Conservation (phyloP, 2,888 invertebrate species). For the Caenorhabditis macrosperma region DNA sequence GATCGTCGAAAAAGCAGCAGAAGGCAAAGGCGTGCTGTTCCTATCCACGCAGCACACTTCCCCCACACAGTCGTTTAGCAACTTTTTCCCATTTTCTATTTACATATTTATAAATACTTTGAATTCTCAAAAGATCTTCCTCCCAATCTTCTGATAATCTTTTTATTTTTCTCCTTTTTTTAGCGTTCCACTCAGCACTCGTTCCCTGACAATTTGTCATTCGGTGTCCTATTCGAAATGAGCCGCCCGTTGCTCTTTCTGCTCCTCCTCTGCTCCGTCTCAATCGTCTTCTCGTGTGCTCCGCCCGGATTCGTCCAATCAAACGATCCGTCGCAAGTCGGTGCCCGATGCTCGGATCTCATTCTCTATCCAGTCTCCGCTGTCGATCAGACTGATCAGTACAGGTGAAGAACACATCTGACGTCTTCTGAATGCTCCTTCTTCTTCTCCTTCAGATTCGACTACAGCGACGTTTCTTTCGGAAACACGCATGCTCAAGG, state of each 20-base stretch:
- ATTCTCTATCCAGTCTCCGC: conserved; percentile 80
- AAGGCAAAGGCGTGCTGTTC: neutral
- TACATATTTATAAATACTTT: too few species aligned
- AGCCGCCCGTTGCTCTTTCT: conserved; percentile 23
- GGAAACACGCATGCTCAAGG: conserved; percentile 80
- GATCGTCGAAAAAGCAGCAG: conserved; percentile 20
- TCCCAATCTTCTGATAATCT: neutral
- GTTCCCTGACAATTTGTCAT: neutral
- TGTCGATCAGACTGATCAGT: conserved; percentile 80
- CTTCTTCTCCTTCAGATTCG: conserved; percentile 70
- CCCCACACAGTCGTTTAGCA: neutral
- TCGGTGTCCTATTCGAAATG: conserved; percentile 1
- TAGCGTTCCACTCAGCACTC: neutral
- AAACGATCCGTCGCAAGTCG: conserved; percentile 78
- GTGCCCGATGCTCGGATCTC: conserved; percentile 78
- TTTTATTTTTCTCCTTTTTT: neutral
- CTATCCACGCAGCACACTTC: neutral
- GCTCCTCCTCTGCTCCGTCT: conserved; percentile 12
- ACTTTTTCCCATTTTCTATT: neutral
- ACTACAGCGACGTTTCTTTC: conserved; percentile 79
- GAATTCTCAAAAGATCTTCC: too few species aligned
- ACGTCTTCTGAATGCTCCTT: too few species aligned
- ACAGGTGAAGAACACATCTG: conserved; percentile 73
- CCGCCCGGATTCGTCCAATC: conserved; percentile 79
- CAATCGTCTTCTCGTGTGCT: conserved; percentile 67